Base-by-base conservation (phyloP, 2,797 vertebrate genomes). In the Ibycter americanus region DNA sequence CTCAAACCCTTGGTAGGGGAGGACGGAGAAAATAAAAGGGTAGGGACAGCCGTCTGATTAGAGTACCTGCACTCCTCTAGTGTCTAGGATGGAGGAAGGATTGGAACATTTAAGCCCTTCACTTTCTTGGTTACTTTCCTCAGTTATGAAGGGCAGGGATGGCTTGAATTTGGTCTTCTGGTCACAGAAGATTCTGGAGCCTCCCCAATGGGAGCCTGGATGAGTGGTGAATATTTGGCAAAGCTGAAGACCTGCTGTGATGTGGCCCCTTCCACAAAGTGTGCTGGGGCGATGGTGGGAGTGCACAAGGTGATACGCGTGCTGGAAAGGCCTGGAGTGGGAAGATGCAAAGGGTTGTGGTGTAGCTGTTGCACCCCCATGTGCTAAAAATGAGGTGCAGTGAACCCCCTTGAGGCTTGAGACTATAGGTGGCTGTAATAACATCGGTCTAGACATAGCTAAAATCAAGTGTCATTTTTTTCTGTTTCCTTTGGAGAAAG, bases 261-360 rank as follows among this genome's bases (percentile, higher is more conserved):
- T 25, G 59, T 12, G 26, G 6, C 22, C 29, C 58, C 59, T 63
- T 38, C 11, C 36, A 34, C 12, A 27, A 31, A 71, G 38, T 32
- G 36, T 65, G 32, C 38, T 46, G 56, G 25, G 8, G 65, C 4
- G 34, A 18, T 23, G 19, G 16, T 62, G 38, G 36, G 27, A 36
- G 12, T 6, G 29, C 56, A 22, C 4, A 1, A 23, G 26, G 38
- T 46, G 42, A 5, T 32, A 4, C 0, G 12, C 0, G 0, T 26
- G 14, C 20, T 42, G 23, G 20, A 58, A 38, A 31, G 22, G n/a
- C 20, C n/a, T 47, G 55, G 19, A 58, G 19, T 36, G 38, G 23
- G 40, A 86, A 40, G 27, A 29, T 21, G 19, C 20, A n/a, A 19
- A 3, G 23, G 27, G 25, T 18, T 74, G 25, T 62, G 29, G 7